phyloP scores from a whole-genome alignment of 1,140 invertebrate species.

The Anthonomus grandis region DNA sequence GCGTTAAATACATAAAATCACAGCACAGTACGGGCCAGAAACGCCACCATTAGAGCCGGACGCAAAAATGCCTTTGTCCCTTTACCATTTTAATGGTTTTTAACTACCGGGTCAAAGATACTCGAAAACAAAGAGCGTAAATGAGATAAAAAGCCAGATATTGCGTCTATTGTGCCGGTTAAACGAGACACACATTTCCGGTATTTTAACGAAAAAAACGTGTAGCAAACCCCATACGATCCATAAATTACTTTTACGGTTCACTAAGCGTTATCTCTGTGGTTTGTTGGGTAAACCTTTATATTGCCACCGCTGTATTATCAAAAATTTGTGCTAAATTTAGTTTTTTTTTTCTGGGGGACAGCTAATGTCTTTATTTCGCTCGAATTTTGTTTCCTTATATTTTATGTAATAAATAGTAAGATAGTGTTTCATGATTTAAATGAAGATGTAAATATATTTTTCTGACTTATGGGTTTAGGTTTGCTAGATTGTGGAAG shows the following conservation, averaged over 20 bases:
- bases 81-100: constrained; percentile 23
- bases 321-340: too few species aligned
- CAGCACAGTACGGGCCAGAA: too few species aligned
- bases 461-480: too few species aligned
- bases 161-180: constrained; percentile 18
- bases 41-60: constrained; percentile 10
- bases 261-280: constrained; percentile 8
- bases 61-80: constrained; percentile 17
- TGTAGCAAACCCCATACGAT: constrained; percentile 5
- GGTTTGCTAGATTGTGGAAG: too few species aligned
- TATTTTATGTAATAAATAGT: too few species aligned
- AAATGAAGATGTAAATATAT: too few species aligned
- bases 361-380: too few species aligned
- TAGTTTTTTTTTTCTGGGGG: too few species aligned
- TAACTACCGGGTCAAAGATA: constrained; percentile 15
- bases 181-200: constrained; percentile 17
- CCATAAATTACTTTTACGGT: constrained; percentile 23
- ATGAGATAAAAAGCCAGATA: constrained; percentile 17
- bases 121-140: constrained; percentile 16
- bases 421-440: too few species aligned
- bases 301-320: too few species aligned
- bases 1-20: too few species aligned
- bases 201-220: constrained; percentile 10
- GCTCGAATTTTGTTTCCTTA: too few species aligned
- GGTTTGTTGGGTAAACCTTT: neutral